Evolutionary conservation across 2,113 vertebrate genomes (phyloP).

Genomic region (Grantiella picta): DNA sequence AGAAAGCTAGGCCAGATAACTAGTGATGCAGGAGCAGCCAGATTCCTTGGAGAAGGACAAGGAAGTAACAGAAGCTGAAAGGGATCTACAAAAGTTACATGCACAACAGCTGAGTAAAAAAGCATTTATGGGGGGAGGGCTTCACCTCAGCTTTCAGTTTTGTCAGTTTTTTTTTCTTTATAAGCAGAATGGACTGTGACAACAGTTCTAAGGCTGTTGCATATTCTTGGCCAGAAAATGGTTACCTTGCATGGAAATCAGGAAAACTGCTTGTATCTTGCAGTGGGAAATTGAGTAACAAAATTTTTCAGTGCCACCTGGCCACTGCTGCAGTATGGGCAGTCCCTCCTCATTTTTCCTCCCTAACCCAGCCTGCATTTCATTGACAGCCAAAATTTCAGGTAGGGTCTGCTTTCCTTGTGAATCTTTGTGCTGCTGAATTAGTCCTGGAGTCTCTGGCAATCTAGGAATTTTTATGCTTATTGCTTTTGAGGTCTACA

Average conservation of each 20-base stretch:
- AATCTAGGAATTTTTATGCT: neutral
- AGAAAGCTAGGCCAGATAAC: neutral
- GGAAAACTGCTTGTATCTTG: neutral
- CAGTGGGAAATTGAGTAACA: neutral
- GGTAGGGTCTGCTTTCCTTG: conserved; percentile 1
- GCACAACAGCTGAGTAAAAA: neutral
- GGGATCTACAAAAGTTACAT: neutral
- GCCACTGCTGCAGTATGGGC: neutral
- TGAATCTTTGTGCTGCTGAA: conserved; percentile 11
- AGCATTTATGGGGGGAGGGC: neutral
- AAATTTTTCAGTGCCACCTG: neutral
- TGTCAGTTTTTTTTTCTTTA: neutral
- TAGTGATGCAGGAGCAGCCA: neutral
- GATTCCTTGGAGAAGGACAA: neutral
- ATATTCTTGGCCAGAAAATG: neutral
- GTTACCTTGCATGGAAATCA: neutral
- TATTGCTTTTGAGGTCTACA: neutral
- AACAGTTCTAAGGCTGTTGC: neutral
- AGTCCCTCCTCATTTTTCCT: neutral
- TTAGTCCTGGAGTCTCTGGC: neutral
- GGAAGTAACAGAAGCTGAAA: neutral
- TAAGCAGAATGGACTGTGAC: neutral
- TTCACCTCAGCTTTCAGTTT: neutral
- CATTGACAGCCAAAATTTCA: conserved; percentile 32
- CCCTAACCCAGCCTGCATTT: conserved; percentile 34